Evolutionary conservation across 2,797 vertebrate species (phyloP), one percentile per base, ranked within the genome.

Genomic region (Lophotriccus pileatus): DNA sequence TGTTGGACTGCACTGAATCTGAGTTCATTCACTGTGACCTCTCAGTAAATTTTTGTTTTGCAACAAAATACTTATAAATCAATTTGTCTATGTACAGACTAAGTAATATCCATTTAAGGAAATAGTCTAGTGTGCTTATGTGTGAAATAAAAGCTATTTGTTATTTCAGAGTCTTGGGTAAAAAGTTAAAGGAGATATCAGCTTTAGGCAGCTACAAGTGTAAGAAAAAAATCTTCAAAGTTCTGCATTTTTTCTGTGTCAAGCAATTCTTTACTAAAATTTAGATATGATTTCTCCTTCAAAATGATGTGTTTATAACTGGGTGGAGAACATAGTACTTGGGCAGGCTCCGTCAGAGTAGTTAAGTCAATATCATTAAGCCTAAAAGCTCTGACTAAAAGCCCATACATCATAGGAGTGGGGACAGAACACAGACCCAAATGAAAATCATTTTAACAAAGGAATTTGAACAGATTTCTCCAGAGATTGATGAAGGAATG

Each of bases 381-480:
- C n/a, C 30, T 88, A 88, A 90, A 90, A 95, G 62, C 66, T 80
- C 62, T 74, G 21, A n/a, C 82, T 94, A 78, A 95, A 93, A 95
- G 58, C 58, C 30, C 60, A 10, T 84, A 68, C 27, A 72, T 85
- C 68, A 80, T 1, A 93, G 14, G 8, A 67, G 19, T 9, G 49
- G 27, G n/a, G 30, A 81, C 84, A 36, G 32, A 81, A 32, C 12
- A 67, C 32, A 10, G 9, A 3, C 63, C 20, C 47, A 56, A 36
- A 90, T 60, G 66, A 72, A 79, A 66, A 52, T 12, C 24, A 25
- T 20, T 7, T 15, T 43, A 78, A 20, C 7, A 74, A 56, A 75
- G 17, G 14, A 41, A 75, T 75, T 44, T 77, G 16, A 41, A 56
- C 32, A 73, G 15, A 52, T 76, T 87, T 87, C 28, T 90, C 24